Conservation (phyloP, 2,888 invertebrate genomes). For the Crocallis elinguaria region DNA sequence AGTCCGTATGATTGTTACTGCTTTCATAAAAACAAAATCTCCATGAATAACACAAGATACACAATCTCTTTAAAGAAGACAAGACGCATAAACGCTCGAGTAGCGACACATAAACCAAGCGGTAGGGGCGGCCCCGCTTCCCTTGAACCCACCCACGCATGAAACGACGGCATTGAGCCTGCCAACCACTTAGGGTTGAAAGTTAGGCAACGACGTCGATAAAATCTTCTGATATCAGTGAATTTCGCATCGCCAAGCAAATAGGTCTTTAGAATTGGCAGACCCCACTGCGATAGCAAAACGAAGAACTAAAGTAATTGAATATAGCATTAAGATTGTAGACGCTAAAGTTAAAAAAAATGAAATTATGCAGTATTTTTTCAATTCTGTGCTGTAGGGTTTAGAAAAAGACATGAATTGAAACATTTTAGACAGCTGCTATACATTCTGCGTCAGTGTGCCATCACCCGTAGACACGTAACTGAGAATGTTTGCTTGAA, state of each 20-base stretch:
- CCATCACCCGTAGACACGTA: conserved; percentile 1
- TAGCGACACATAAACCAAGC: conserved; percentile 16
- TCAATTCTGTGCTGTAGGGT: too few species aligned
- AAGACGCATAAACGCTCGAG: conserved; percentile 10
- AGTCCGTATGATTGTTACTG: neutral
- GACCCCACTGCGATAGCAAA: conserved; percentile 5
- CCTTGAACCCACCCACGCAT: conserved; percentile 31
- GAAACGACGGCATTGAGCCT: conserved; percentile 27
- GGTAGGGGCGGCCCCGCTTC: conserved; percentile 14
- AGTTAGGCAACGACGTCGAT: conserved; percentile 21
- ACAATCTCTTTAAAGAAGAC: conserved; percentile 18
- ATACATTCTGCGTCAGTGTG: too few species aligned
- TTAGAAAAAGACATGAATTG: too few species aligned
- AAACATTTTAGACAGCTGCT: too few species aligned
- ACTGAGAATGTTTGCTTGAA: conserved; percentile 1
- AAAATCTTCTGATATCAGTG: conserved; percentile 19
- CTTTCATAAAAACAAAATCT: neutral
- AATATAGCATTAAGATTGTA: too few species aligned
- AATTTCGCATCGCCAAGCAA: conserved; percentile 7
- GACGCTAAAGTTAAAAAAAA: too few species aligned
- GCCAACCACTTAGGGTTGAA: conserved; percentile 27
- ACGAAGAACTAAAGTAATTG: conserved; percentile 4
- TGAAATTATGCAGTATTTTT: too few species aligned
- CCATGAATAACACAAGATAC: conserved; percentile 10
- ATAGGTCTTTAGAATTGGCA: conserved; percentile 22